Conservation (phyloP, 2,888 invertebrate genomes). For the Elegia similella region DNA sequence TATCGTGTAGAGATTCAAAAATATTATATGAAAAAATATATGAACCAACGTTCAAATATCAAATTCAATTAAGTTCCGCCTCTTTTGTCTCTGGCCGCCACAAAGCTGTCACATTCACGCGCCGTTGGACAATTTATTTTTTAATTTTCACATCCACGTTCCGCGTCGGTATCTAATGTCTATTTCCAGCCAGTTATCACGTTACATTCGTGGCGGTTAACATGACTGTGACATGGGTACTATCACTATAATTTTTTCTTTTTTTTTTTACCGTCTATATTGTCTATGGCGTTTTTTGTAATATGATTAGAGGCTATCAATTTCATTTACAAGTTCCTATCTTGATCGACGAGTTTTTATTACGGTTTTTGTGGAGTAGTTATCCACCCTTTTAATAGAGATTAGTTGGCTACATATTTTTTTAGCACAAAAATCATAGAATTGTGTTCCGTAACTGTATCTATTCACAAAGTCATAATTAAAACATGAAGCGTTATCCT, state of each 20-base stretch:
- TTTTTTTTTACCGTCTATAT: constrained; percentile 22
- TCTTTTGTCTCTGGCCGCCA: constrained; percentile 53
- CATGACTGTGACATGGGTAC: constrained; percentile 32
- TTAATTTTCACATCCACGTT: constrained; percentile 49
- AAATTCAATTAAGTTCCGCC: constrained; percentile 31
- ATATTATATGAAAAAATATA: constrained; percentile 10
- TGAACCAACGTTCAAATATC: constrained; percentile 24
- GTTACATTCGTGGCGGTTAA: constrained; percentile 44
- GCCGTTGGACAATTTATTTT: constrained; percentile 59
- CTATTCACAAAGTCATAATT: no score
- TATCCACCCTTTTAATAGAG: constrained; percentile 12
- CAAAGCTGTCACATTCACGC: constrained; percentile 60
- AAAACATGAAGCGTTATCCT: no score
- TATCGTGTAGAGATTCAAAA: not conserved
- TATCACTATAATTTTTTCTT: constrained; percentile 27
- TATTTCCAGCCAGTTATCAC: constrained; percentile 54
- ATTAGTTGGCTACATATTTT: not conserved
- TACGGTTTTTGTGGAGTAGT: constrained; percentile 11
- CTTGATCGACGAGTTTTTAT: constrained; percentile 12
- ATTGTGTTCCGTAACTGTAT: not conserved
- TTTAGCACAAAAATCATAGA: not conserved
- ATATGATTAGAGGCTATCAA: constrained; percentile 28
- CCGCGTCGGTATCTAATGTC: constrained; percentile 44
- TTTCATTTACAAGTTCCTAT: constrained; percentile 21
- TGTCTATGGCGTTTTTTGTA: constrained; percentile 25